Evolutionary conservation across 2,113 vertebrate species (phyloP).

Genomic region (Melanocharis versteri): DNA sequence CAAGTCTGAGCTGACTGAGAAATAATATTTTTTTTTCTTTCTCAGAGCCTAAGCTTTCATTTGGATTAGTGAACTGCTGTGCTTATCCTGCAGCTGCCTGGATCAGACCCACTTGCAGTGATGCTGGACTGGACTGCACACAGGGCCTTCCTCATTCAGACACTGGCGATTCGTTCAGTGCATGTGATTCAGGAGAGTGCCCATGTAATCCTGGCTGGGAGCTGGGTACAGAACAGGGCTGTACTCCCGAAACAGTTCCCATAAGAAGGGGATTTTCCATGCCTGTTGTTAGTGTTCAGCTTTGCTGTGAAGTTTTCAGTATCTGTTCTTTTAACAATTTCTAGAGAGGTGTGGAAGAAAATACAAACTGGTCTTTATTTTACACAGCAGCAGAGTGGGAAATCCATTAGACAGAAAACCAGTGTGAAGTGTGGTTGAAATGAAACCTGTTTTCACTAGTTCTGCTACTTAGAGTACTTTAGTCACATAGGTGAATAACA

Average conservation of each 20-base stretch:
- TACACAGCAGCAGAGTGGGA: not conserved
- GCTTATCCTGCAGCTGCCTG: not conserved
- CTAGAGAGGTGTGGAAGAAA: not conserved
- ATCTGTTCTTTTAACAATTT: not conserved
- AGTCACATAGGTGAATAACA: not conserved
- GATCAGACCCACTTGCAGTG: rapidly evolving
- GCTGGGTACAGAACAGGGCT: not conserved
- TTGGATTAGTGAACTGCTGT: not conserved
- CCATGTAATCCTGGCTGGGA: not conserved
- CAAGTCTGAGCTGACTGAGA: not conserved
- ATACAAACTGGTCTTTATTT: not conserved
- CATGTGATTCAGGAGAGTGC: not conserved
- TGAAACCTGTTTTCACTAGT: not conserved
- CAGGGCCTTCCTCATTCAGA: not conserved
- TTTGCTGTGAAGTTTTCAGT: not conserved
- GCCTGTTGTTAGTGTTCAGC: not conserved
- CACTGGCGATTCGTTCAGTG: rapidly evolving
- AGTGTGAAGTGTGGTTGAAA: not conserved
- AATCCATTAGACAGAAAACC: not conserved
- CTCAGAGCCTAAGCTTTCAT: not conserved
- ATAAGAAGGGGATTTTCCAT: not conserved
- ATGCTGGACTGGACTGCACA: not conserved
- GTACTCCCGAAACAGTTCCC: not conserved
- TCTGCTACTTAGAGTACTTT: not conserved
- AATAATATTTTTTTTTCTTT: not conserved